Base-by-base conservation (phyloP, 2,888 invertebrate species). In the Scaeva pyrastri region DNA sequence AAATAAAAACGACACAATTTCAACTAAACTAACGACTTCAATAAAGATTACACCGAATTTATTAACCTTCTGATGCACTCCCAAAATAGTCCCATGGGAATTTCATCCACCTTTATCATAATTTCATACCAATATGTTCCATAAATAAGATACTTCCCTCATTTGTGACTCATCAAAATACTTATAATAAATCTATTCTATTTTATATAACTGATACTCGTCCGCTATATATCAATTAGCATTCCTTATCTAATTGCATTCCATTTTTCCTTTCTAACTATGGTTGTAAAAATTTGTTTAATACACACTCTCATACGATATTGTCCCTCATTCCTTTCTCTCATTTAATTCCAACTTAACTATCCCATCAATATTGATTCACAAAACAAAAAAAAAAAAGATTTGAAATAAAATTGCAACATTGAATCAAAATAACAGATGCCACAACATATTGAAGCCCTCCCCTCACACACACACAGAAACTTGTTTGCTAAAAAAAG, bases 351-450 rank as follows among this genome's bases (percentile, higher is more conserved):
- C 56, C 64, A 10, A 16, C 23, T 43, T 39, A 50, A 31, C 36
- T 58, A 60, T 41, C 58, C 71, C 64, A 77, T 72, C 58, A 64
- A 77, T 72, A 71, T 77, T 66, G 70, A 75, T 45, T 21, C 11
- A 60, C 50, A 10, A 66, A 31, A 58, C 58, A 14, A 45, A 78
- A 16, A 43, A 62, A 8, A 31, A 66, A 21, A 19, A 41, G 8
- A 31, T 56, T 79, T 50, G 11, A 71, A 84, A 79, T 60, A 41
- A 83, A 79, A 79, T 58, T 75, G 71, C 74, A 84, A 66, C 64
- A 71, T 71, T 74, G 72, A 66, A 83, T 74, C 62, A 79, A 78
- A 73, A 68, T 74, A 74, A 78, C 68, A 55, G 68, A 78, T 83
- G 82, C 66, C 62, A 48, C 56, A 71, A 52, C 48, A 72, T 60